Conservation (phyloP, 2,797 vertebrate species). For the Trematomus bernacchii region DNA sequence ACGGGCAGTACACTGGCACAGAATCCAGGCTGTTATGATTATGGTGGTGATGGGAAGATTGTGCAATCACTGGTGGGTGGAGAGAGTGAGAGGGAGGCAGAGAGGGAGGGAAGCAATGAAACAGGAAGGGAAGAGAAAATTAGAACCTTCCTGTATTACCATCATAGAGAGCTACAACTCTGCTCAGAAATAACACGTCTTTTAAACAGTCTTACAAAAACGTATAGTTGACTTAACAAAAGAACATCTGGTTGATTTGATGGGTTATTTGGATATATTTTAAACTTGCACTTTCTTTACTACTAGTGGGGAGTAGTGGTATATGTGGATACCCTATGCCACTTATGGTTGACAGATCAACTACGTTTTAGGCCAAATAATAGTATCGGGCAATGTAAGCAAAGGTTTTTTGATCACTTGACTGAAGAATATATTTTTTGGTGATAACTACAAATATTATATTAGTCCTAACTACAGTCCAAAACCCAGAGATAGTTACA, state of each 20-base stretch:
- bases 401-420: neutral
- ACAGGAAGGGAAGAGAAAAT: slow-evolving; percentile 47
- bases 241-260: neutral
- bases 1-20: slow-evolving; percentile 63
- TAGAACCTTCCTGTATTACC: slow-evolving; percentile 45
- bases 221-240: neutral
- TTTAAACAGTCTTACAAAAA: slow-evolving; percentile 19
- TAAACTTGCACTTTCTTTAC: neutral
- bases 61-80: slow-evolving; percentile 74
- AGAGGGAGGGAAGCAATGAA: slow-evolving; percentile 47
- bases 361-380: no score
- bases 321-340: no score
- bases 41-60: slow-evolving; percentile 75
- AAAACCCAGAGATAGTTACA: neutral
- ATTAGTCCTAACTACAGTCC: neutral
- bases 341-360: no score
- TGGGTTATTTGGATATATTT: neutral
- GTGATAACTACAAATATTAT: neutral
- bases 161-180: slow-evolving; percentile 10
- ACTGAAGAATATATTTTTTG: neutral
- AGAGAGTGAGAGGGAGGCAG: slow-evolving; percentile 48
- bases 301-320: no score
- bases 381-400: no score
- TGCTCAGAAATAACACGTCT: slow-evolving; percentile 2
- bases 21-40: slow-evolving; percentile 67